Base-by-base conservation (phyloP, 2,888 invertebrate genomes). In the Drosophila neonasuta region DNA sequence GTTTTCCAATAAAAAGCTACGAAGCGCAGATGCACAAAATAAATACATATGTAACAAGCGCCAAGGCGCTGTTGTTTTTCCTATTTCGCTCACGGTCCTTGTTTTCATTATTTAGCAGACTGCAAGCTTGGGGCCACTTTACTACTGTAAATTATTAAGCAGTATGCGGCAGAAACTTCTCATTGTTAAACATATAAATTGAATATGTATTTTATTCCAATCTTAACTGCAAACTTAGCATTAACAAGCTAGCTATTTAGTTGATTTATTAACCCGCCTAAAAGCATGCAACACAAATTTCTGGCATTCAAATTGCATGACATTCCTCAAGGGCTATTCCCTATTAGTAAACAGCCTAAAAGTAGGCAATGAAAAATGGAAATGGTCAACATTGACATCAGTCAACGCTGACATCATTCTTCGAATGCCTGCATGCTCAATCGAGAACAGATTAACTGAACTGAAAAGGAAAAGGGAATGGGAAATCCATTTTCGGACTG, bases 291-390 rank as follows among this genome's bases (percentile, higher is more conserved):
- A 34, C 7, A 1, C 34, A 13, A 10, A 7, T 24, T 45, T 41
- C 13, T 2, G 8, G 39, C 36, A n/a, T 6, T 9, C 13, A 4
- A 13, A 10, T n/a, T 2, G 9, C 30, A 6, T 32, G 3, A 13
- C 15, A 15, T n/a, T 8, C 11, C 15, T 1, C 29, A 24, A 39
- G 20, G 34, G 24, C 2, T 42, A 11, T 30, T 3, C n/a, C 17
- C 4, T 3, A 15, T 41, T 52, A 13, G 9, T 9, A 30, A n/a
- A 13, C 49, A 44, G 56, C 60, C 54, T 24, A 10, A 10, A 71
- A 64, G 77, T 70, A 63, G 50, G 71, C 77, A 61, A 56, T 32
- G 15, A 0, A 29, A 39, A 36, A 4, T 52, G 29, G 41, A 15
- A 15, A 1, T 17, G 1, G 5, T 3, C 24, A 24, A 24, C 24